Conservation (phyloP, 2,113 vertebrate genomes). For the Acinonyx jubatus region DNA sequence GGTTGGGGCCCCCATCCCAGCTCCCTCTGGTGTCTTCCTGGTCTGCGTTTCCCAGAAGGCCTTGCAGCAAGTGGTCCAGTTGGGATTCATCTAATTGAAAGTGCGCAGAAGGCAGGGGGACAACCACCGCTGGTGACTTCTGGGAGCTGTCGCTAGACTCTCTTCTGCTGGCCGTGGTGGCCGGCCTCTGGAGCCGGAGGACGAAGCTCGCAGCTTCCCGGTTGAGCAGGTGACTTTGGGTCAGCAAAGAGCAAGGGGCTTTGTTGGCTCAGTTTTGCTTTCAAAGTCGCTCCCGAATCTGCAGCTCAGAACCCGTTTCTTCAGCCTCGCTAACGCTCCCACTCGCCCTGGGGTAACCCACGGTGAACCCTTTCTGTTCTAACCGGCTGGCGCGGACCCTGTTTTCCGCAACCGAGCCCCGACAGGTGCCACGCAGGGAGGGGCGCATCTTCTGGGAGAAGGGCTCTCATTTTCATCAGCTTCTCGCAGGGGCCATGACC, state of each 20-base stretch:
- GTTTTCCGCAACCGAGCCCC: not conserved
- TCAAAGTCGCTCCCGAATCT: not conserved
- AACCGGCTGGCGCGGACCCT: too few relatives aligned
- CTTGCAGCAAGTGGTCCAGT: not conserved
- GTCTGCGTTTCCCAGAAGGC: not conserved
- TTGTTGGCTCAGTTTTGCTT: not conserved
- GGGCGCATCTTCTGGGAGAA: not conserved
- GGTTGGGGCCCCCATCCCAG: rapidly evolving
- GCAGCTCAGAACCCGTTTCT: not conserved
- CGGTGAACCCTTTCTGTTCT: rapidly evolving
- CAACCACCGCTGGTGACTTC: rapidly evolving
- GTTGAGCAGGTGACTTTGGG: rapidly evolving
- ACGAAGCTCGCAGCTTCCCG: not conserved
- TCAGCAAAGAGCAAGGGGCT: not conserved
- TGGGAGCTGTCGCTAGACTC: too few relatives aligned
- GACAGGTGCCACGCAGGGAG: rapidly evolving
- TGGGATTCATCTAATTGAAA: rapidly evolving
- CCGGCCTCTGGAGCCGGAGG: not conserved
- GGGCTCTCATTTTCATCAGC: not conserved
- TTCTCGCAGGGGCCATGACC: not conserved
- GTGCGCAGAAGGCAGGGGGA: rapidly evolving
- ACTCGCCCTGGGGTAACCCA: rapidly evolving
- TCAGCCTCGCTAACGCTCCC: not conserved
- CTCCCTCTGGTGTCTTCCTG: not conserved
- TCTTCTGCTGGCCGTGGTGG: rapidly evolving